Evolutionary conservation across 2,888 invertebrate genomes (phyloP), one percentile per base, ranked within the genome.

Genomic region (Nymphalis c-album): DNA sequence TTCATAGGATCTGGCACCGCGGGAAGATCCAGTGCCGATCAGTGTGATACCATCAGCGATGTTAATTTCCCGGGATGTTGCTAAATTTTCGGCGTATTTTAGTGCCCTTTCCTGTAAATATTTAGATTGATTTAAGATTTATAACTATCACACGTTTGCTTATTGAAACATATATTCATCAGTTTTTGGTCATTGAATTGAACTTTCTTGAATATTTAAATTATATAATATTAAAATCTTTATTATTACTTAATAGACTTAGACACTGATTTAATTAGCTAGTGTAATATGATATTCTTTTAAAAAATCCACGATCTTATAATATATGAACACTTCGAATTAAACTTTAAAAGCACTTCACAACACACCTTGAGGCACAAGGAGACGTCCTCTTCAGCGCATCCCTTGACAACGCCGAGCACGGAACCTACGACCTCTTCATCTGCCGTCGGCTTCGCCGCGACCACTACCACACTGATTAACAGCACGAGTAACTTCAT

Each of bases 301-400:
- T 13, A 40, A 40, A 40, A 13, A 31, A 7, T 7, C 13, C 40
- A 40, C 40, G 40, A 40, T 40, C 0, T 40, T 40, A 13, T 13
- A 40, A 40, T 40, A 40, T 13, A 40, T 40, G 4, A 40, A 40
- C 40, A 40, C 40, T 40, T 55, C 1, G 26, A 26, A 17, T 55
- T 55, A 55, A 26, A 55, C 53, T 55, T 26, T 17, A 60, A 10
- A 7, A 47, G 26, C 26, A 47, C 47, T 60, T 35, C 76, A 83
- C 85, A 79, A 87, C 91, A 93, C 93, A 96, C 96, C 94, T 96
- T 96, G 74, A 96, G 86, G 81, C 96, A 96, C 86, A 95, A 90
- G 72, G 94, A 91, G 82, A 95, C 90, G 76, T 95, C 94, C 79
- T 94, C 94, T 71, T 94, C 94, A 62, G 94, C 94, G 85, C 96